phyloP scores from a whole-genome alignment of 2,888 invertebrate species.

The Xylocampa areola region DNA sequence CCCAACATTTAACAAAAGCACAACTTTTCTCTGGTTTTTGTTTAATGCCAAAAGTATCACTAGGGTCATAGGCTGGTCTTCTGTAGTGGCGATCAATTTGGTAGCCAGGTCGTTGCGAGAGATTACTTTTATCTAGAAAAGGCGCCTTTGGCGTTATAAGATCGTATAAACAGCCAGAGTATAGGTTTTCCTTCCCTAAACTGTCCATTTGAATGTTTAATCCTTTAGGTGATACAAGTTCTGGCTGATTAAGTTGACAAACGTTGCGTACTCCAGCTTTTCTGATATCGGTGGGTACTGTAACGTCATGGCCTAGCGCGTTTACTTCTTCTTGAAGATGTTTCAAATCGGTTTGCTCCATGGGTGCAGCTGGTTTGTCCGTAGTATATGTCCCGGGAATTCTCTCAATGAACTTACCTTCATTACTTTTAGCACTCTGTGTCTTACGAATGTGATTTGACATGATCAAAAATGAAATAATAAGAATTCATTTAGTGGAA shows the following conservation, averaged over 20 bases:
- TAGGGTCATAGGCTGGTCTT: slow-evolving; percentile 70
- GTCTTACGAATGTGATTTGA: slow-evolving; percentile 18
- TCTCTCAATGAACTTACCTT: slow-evolving; percentile 67
- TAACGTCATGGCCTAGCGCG: slow-evolving; percentile 63
- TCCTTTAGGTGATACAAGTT: slow-evolving; percentile 24
- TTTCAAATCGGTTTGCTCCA: slow-evolving; percentile 45
- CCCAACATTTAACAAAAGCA: slow-evolving; percentile 64
- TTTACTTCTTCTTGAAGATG: slow-evolving; percentile 68
- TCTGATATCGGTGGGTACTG: slow-evolving; percentile 49
- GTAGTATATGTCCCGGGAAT: slow-evolving; percentile 64
- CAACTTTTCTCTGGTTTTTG: slow-evolving; percentile 73
- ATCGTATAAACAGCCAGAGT: slow-evolving; percentile 57
- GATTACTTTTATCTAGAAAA: slow-evolving; percentile 52
- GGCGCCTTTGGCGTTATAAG: slow-evolving; percentile 62
- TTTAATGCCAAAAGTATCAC: slow-evolving; percentile 71
- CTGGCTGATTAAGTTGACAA: too few species aligned
- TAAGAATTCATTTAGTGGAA: too few species aligned
- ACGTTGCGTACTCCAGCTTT: background rate
- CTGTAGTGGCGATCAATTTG: slow-evolving; percentile 64
- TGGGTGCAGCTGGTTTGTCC: slow-evolving; percentile 55
- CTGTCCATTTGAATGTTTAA: slow-evolving; percentile 29
- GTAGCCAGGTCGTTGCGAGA: slow-evolving; percentile 39
- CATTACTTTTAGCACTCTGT: slow-evolving; percentile 70
- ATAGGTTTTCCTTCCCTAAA: slow-evolving; percentile 55
- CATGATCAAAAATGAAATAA: slow-evolving; percentile 7